phyloP scores from a whole-genome alignment of 2,888 invertebrate genomes.

The Orthonevra nobilis region DNA sequence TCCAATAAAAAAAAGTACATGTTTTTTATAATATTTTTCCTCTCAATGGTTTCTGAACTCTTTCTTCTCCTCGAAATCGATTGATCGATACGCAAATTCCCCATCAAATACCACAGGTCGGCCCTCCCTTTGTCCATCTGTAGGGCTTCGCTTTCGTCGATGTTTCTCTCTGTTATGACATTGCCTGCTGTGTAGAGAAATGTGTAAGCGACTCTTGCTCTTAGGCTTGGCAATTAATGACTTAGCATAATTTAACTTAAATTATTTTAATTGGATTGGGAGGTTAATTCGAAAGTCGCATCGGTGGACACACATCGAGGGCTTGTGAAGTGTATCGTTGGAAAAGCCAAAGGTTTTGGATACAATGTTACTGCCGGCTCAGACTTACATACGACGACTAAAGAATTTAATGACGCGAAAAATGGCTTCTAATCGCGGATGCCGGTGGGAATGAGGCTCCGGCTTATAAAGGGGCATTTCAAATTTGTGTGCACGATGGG shows the following conservation, averaged over 20 bases:
- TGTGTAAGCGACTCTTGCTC: constrained; percentile 41
- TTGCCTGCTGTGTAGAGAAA: constrained; percentile 30
- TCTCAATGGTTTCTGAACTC: background rate
- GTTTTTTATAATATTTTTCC: no score
- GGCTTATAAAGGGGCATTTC: constrained; percentile 10
- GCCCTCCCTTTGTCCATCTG: no score
- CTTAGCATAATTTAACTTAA: constrained; percentile 65
- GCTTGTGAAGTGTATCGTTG: no score
- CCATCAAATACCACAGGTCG: no score
- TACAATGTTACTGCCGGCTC: constrained; percentile 11
- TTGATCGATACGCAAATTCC: constrained; percentile 31
- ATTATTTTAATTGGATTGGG: constrained; percentile 67
- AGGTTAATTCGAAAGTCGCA: constrained; percentile 19
- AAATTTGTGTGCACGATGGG: no score
- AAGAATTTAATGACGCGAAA: constrained; percentile 61
- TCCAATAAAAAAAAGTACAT: no score
- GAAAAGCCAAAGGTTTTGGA: constrained; percentile 24
- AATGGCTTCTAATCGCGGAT: constrained; percentile 63
- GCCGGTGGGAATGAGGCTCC: constrained; percentile 8
- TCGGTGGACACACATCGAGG: no score
- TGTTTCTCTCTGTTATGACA: constrained; percentile 35
- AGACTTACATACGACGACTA: constrained; percentile 9
- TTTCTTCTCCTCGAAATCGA: background rate
- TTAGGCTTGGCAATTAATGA: constrained; percentile 37
- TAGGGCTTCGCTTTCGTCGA: constrained; percentile 41